These are phyloP conservation scores for Gymnobelideus leadbeateri DNA, from an alignment of 2,113 vertebrate species.

Conservation along the genomic window DNA sequence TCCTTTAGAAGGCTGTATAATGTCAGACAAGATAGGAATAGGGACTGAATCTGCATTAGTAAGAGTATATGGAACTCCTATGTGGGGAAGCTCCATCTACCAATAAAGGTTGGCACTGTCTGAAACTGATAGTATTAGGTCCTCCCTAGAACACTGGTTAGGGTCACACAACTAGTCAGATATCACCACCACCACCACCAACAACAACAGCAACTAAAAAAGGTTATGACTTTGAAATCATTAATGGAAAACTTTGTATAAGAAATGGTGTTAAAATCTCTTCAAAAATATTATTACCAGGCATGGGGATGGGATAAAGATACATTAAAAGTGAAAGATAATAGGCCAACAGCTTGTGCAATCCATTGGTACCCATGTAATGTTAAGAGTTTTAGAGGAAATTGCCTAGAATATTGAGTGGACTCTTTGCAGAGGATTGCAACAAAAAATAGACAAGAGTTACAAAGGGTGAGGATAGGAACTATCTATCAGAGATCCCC, in stretches of 20 bases:
- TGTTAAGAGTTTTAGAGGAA: background rate
- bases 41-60: background rate
- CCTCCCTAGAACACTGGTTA: background rate
- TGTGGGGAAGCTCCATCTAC: background rate
- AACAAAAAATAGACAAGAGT: background rate
- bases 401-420: background rate
- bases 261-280: background rate
- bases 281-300: background rate
- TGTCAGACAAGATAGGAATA: background rate
- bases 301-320: background rate
- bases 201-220: background rate
- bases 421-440: background rate
- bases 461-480: too few species aligned
- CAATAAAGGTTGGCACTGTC: background rate
- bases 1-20: background rate
- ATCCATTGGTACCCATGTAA: background rate
- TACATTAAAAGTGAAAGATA: background rate
- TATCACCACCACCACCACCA: background rate
- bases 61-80: background rate
- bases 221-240: background rate
- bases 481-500: background rate
- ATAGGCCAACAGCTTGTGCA: background rate
- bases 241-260: background rate
- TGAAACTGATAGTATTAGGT: background rate
- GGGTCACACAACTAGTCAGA: background rate